Evolutionary conservation across 2,797 vertebrate genomes (phyloP), one percentile per base, ranked within the genome.

Genomic region (Bovichtus diacanthus): DNA sequence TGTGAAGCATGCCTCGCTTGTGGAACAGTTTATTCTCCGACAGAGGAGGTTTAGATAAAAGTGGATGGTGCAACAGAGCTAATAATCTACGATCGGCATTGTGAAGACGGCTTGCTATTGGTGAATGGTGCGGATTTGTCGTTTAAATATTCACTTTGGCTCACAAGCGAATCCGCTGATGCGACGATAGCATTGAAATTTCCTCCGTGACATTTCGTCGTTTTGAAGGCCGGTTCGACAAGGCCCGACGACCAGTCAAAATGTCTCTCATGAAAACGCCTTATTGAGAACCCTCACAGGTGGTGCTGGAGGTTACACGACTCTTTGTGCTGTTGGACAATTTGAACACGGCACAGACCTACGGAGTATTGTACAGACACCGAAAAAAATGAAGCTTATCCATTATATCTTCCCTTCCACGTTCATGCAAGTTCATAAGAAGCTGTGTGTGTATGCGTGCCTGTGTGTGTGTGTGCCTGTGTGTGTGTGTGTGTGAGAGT

Each of bases 401-500:
- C 4, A 1, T 38, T 25, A 39, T 51, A 44, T 65, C 11, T 49
- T 49, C 29, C 11, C 43, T n/a, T 51, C n/a, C 18, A 34, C 5
- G 3, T 49, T 68, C 50, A 59, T 78, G 58, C 41, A 36, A 71
- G 44, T 67, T 65, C 54, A 55, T 77, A 58, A 38, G 36, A 69
- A 41, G 67, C 18, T 65, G 36, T 58, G 27, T 53, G 51, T 54
- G 15, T 54, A 27, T 11, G 29, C 54, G n/a, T 69, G 58, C 60
- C 63, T 66, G 67, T 78, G 69, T 61, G 51, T 43, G 49, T 44
- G 34, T 61, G 46, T 69, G 62, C 55, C 55, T 67, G 63, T 58
- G 47, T 62, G 58, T 61, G 60, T 44, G 63, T 44, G 76, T 53
- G 64, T 65, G 67, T 38, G 62, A 25, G 77, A 36, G 68, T 23